These are phyloP conservation scores for Neosilurus mollespiculum DNA, from an alignment of 2,797 vertebrate species.

Conservation along the genomic window DNA sequence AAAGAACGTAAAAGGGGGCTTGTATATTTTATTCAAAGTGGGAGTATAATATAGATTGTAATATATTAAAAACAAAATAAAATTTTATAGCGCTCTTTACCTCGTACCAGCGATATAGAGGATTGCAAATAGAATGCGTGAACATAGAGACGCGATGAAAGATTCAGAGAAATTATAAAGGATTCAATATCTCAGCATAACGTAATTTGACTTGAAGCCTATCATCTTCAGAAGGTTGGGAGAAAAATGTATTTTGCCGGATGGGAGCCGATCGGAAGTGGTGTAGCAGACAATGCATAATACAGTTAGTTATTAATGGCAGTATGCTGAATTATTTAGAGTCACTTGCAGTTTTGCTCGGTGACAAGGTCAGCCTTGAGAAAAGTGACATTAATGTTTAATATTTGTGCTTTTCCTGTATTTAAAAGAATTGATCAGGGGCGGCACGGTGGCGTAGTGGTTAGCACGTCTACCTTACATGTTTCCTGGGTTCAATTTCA, in stretches of 20 bases:
- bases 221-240: conserved; percentile 15
- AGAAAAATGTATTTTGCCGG: conserved; percentile 20
- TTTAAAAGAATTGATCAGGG: conserved; percentile 51
- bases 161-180: conserved; percentile 30
- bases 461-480: too few relatives aligned
- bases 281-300: conserved; percentile 45
- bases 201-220: conserved; percentile 24
- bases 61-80: neutral
- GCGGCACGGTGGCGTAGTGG: too few relatives aligned
- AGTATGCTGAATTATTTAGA: conserved; percentile 58
- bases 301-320: conserved; percentile 57
- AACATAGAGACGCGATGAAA: conserved; percentile 18
- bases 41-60: neutral
- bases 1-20: neutral
- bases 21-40: neutral
- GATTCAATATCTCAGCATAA: conserved; percentile 35
- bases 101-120: neutral
- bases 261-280: conserved; percentile 33
- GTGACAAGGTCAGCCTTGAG: conserved; percentile 48
- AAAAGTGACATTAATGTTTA: conserved; percentile 57
- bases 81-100: too few relatives aligned
- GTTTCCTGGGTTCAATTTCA: too few relatives aligned
- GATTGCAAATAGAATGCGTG: neutral
- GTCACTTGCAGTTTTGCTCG: conserved; percentile 56
- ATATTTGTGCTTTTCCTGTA: conserved; percentile 51